Evolutionary conservation across 1,140 invertebrate species (phyloP).

Genomic region (Aphaenogaster rudis): DNA sequence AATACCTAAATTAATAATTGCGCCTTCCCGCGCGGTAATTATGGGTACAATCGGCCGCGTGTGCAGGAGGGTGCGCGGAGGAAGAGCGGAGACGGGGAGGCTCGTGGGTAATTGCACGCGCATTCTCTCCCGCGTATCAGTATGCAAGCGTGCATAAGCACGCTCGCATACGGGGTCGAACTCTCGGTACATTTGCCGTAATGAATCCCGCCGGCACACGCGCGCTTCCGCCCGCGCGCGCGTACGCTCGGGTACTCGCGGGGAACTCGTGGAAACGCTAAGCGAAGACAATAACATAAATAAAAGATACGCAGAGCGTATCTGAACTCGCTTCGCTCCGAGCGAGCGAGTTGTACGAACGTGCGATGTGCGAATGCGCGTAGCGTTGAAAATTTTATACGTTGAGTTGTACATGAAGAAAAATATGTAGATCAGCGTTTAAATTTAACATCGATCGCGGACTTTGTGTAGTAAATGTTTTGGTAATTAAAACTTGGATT

Average conservation of each 20-base stretch:
- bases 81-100: constrained; percentile 17
- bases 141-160: constrained; percentile 57
- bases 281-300: constrained; percentile 38
- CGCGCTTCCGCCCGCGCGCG: constrained; percentile 23
- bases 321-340: not conserved
- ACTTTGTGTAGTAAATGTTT: not conserved
- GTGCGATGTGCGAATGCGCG: not conserved
- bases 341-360: not conserved
- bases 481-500: constrained; percentile 2
- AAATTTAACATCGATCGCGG: constrained; percentile 1
- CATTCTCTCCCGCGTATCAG: constrained; percentile 45
- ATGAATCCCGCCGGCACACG: constrained; percentile 71
- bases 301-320: constrained; percentile 25
- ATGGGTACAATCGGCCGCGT: constrained; percentile 57
- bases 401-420: not conserved
- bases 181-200: constrained; percentile 69
- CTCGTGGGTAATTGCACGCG: constrained; percentile 68
- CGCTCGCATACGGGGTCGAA: constrained; percentile 18
- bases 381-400: constrained; percentile 21
- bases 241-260: not conserved
- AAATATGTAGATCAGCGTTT: not conserved
- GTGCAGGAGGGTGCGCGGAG: not conserved
- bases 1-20: constrained; percentile 74
- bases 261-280: not conserved
- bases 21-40: constrained; percentile 66